phyloP scores from a whole-genome alignment of 2,888 invertebrate species.

The Loripinus fragilis region DNA sequence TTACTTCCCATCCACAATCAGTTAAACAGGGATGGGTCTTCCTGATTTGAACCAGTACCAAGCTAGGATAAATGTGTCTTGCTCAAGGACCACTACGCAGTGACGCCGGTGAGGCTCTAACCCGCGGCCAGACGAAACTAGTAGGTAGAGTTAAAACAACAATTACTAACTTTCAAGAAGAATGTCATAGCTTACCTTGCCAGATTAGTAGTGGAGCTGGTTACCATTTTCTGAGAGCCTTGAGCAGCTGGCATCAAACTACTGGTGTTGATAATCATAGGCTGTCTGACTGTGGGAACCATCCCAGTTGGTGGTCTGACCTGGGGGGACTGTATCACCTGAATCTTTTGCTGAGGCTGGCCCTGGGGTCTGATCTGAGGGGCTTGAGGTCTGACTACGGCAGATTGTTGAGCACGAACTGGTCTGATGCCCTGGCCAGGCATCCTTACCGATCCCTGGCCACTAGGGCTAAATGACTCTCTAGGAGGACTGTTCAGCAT shows the following conservation, averaged over 20 bases:
- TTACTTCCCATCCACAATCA: too few species aligned
- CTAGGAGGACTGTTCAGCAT: background rate
- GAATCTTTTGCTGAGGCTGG: background rate
- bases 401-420: background rate
- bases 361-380: background rate
- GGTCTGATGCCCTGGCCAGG: background rate
- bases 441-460: background rate
- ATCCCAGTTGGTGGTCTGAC: background rate
- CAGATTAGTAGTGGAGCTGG: slow-evolving; percentile 1
- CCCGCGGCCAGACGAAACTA: too few species aligned
- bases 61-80: too few species aligned
- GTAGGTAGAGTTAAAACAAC: too few species aligned
- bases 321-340: background rate
- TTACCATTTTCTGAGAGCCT: slow-evolving; percentile 11
- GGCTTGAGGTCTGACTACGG: background rate
- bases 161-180: too few species aligned
- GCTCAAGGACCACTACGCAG: too few species aligned
- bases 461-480: background rate
- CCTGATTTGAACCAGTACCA: too few species aligned
- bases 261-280: slow-evolving; percentile 14
- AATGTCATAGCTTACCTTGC: slow-evolving; percentile 4
- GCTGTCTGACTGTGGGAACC: background rate
- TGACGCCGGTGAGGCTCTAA: too few species aligned
- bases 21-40: too few species aligned
- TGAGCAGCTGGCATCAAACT: slow-evolving; percentile 20